These are phyloP conservation scores for Arothron firmamentum DNA, from an alignment of 2,113 vertebrate species.

Conservation along the genomic window DNA sequence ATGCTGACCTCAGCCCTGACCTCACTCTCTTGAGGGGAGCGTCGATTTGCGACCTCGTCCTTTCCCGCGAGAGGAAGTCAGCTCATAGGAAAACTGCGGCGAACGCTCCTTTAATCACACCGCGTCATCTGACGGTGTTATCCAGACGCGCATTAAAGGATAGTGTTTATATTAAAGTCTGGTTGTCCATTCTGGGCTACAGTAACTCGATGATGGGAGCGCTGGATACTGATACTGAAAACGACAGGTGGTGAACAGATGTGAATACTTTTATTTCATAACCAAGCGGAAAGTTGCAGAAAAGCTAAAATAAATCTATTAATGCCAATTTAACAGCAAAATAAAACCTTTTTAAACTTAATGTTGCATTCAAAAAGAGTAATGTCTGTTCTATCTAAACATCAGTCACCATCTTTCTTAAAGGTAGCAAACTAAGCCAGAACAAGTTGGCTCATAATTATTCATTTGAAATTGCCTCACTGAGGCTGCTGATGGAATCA, in stretches of 20 bases:
- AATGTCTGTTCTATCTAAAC: no score
- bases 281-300: no score
- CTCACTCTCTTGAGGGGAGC: slow-evolving; percentile 12
- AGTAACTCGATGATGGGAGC: no score
- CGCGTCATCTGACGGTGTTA: not conserved
- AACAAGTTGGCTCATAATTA: not conserved
- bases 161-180: no score
- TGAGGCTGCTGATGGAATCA: slow-evolving; percentile 11
- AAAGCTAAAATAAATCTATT: no score
- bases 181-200: no score
- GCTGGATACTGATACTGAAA: no score
- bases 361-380: no score
- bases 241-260: no score
- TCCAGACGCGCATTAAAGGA: not conserved
- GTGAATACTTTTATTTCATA: not conserved
- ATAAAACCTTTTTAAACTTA: no score
- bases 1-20: slow-evolving; percentile 21
- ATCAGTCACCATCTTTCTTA: no score
- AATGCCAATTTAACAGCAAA: no score
- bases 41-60: slow-evolving; percentile 18
- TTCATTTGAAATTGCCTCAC: slow-evolving; percentile 19
- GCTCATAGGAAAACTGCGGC: not conserved
- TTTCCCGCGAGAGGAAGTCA: slow-evolving; percentile 3
- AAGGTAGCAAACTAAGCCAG: not conserved
- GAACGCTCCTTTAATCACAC: not conserved